Evolutionary conservation across 23 tunicate species (phyloP).

Genomic region (Trididemnum miniatum): DNA sequence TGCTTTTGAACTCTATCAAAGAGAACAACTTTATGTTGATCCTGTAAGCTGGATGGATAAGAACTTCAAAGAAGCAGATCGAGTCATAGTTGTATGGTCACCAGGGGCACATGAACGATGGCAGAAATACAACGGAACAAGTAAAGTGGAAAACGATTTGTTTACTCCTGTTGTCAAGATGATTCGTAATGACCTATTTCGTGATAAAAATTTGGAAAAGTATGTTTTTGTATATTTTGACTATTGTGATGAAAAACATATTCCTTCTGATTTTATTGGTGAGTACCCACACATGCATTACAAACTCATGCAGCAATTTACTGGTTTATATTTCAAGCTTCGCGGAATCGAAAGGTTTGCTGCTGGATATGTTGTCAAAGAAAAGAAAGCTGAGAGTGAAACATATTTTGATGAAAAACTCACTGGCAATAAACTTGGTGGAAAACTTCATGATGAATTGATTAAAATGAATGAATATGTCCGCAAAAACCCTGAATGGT

Average conservation of each 20-base stretch:
- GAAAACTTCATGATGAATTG: conserved; percentile 7
- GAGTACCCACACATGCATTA: conserved; percentile 16
- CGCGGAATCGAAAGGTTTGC: conserved; percentile 36
- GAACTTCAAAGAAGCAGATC: conserved; percentile 37
- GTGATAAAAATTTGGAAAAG: conserved; percentile 37
- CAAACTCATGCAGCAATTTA: conserved; percentile 61
- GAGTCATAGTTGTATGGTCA: conserved; percentile 73
- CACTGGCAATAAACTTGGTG: conserved; percentile 37
- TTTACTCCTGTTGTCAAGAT: conserved; percentile 60
- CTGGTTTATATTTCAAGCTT: conserved; percentile 53
- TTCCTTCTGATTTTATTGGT: conserved; percentile 43
- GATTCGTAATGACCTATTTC: conserved; percentile 44
- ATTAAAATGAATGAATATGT: conserved; percentile 35
- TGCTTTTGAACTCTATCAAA: conserved; percentile 37
- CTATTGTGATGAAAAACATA: conserved; percentile 35
- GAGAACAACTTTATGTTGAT: conserved; percentile 8
- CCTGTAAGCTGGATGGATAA: conserved; percentile 54
- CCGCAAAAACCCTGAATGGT: conserved; percentile 49
- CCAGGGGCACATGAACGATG: conserved; percentile 44
- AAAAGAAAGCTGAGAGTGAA: conserved; percentile 46
- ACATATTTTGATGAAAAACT: conserved; percentile 25
- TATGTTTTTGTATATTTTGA: conserved; percentile 67
- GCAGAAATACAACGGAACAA: not conserved
- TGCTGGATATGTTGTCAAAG: conserved; percentile 17
- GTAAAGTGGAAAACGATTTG: conserved; percentile 27